phyloP scores from a whole-genome alignment of 1,140 invertebrate species.

The Formica exsecta region DNA sequence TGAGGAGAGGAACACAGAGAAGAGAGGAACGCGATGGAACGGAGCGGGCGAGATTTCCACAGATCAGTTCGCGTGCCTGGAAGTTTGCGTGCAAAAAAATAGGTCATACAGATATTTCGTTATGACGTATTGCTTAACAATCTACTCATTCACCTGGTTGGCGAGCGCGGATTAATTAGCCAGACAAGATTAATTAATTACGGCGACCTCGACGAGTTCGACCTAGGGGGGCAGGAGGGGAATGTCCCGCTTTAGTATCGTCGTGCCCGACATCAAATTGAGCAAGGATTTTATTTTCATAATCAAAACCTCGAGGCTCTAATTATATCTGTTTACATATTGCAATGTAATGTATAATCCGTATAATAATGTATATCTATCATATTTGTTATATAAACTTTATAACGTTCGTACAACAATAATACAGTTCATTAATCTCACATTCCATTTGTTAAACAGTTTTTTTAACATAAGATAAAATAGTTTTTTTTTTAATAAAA shows the following conservation, averaged over 20 bases:
- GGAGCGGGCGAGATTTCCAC: slow-evolving; percentile 37
- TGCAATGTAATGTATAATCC: background rate
- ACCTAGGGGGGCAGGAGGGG: background rate
- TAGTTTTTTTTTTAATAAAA: background rate
- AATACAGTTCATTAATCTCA: background rate
- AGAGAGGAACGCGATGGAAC: background rate
- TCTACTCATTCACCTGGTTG: background rate
- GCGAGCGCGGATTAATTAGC: slow-evolving; percentile 50
- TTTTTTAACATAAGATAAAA: background rate
- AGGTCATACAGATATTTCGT: slow-evolving; percentile 47
- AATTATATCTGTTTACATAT: slow-evolving; percentile 1
- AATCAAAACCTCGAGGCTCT: background rate
- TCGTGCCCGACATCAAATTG: slow-evolving; percentile 5
- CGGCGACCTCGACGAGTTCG: slow-evolving; percentile 50
- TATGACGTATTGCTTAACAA: slow-evolving; percentile 56
- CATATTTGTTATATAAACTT: background rate
- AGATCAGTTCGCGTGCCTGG: slow-evolving; percentile 35
- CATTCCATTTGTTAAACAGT: background rate
- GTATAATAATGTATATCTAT: background rate
- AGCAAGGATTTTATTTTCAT: slow-evolving; percentile 24
- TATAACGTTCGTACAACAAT: background rate
- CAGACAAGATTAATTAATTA: slow-evolving; percentile 53
- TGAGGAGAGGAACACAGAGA: no score
- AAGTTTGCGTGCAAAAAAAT: slow-evolving; percentile 56
- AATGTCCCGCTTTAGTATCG: background rate